phyloP scores from a whole-genome alignment of 1,140 invertebrate species.

The Lepidostoma basale region DNA sequence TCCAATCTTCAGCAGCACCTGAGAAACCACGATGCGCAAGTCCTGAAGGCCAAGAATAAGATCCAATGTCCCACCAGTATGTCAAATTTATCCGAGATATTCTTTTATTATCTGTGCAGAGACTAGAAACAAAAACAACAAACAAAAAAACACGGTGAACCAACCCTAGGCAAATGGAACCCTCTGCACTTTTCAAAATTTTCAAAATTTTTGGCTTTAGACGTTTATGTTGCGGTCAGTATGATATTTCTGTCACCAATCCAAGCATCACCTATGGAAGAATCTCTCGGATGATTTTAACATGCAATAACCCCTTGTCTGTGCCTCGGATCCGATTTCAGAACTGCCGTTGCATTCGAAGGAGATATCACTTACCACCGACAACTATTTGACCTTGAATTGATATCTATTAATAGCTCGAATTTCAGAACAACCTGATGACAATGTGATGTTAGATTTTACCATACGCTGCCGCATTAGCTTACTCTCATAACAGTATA shows the following conservation, averaged over 20 bases:
- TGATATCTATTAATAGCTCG: slow-evolving; percentile 8
- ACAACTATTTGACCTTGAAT: slow-evolving; percentile 14
- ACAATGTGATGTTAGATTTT: slow-evolving; percentile 21
- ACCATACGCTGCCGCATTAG: slow-evolving; percentile 20
- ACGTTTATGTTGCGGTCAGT: slow-evolving; percentile 31
- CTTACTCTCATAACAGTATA: slow-evolving; percentile 1
- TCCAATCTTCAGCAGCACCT: slow-evolving; percentile 97
- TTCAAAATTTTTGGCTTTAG: neutral
- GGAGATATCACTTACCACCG: slow-evolving; percentile 11
- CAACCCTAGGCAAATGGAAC: neutral
- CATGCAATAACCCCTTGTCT: slow-evolving; percentile 21
- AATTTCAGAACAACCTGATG: slow-evolving; percentile 20
- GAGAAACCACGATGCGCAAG: slow-evolving; percentile 94
- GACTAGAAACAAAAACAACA: neutral
- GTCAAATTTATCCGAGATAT: slow-evolving; percentile 47
- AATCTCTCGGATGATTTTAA: slow-evolving; percentile 45
- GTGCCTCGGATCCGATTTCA: slow-evolving; percentile 32
- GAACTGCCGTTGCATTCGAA: slow-evolving; percentile 19
- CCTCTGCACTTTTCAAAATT: neutral
- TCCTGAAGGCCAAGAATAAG: slow-evolving; percentile 91
- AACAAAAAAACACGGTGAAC: neutral
- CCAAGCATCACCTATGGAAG: slow-evolving; percentile 40
- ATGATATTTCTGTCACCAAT: neutral
- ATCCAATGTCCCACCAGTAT: slow-evolving; percentile 57
- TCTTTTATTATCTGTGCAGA: slow-evolving; percentile 33